These are phyloP conservation scores for Yponomeuta plumbellus DNA, from an alignment of 2,888 invertebrate genomes.

Conservation along the genomic window DNA sequence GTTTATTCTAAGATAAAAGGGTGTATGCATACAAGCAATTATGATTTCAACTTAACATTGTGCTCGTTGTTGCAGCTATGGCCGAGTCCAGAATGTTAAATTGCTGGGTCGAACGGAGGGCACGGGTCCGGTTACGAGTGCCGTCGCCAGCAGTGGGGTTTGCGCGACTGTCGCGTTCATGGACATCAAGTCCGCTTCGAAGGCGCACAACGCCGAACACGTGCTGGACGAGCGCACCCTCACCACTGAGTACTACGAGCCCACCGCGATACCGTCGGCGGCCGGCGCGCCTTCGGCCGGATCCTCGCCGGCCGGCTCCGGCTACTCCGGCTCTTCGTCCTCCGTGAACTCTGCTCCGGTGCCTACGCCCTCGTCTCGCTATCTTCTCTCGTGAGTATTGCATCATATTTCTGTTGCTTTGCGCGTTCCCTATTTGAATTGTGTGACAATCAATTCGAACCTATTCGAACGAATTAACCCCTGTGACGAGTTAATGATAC, in stretches of 20 bases:
- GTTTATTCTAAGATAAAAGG: too few relatives aligned
- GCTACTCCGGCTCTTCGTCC: conserved; percentile 80
- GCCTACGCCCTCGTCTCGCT: conserved; percentile 58
- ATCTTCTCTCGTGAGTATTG: conserved; percentile 67
- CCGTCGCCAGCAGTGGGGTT: conserved; percentile 78
- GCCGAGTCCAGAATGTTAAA: conserved; percentile 98
- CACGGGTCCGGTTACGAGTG: conserved; percentile 70
- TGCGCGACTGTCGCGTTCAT: conserved; percentile 96
- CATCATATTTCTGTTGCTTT: neutral
- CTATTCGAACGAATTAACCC: too few relatives aligned
- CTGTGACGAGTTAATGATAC: too few relatives aligned
- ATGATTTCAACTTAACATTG: neutral
- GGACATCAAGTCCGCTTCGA: conserved; percentile 97
- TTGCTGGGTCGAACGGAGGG: conserved; percentile 83
- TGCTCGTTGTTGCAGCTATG: conserved; percentile 84
- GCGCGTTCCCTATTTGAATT: neutral
- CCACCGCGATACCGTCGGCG: conserved; percentile 82
- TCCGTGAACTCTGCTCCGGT: conserved; percentile 72
- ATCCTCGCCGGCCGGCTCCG: conserved; percentile 74
- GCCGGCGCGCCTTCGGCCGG: conserved; percentile 72
- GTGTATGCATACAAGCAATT: too few relatives aligned
- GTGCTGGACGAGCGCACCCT: conserved; percentile 90
- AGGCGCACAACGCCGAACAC: conserved; percentile 94
- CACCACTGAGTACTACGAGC: conserved; percentile 95
- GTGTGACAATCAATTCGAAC: neutral